A percentile compares a stretch with the other conserved stretches of the same genome.
These are phyloP conservation scores for Colistium nudipinnis DNA, from an alignment of 2,113 vertebrate species.

Conservation along the genomic window DNA sequence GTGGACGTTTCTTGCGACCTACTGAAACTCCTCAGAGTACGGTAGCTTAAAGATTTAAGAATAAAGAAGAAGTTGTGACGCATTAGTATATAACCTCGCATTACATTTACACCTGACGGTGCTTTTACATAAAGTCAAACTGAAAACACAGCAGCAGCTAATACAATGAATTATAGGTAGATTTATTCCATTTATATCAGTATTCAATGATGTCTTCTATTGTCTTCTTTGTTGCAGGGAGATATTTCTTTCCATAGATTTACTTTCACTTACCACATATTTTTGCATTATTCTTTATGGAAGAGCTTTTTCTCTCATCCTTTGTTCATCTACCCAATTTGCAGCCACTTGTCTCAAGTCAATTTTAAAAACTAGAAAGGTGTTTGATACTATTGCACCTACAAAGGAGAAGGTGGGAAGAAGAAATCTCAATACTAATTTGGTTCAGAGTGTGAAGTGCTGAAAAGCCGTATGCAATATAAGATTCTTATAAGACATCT, in stretches of 20 bases:
- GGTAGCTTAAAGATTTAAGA: neutral
- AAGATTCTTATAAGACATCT: too few relatives aligned
- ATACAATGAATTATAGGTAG: conserved; percentile 9
- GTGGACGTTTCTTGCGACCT: neutral
- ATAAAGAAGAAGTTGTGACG: conserved; percentile 2
- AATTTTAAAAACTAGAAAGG: neutral
- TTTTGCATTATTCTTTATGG: conserved; percentile 23
- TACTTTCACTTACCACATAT: conserved; percentile 18
- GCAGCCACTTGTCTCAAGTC: conserved; percentile 11
- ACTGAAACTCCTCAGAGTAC: neutral
- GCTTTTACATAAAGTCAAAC: neutral
- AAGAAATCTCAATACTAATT: neutral
- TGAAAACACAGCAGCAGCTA: conserved; percentile 32
- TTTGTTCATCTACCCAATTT: conserved; percentile 25
- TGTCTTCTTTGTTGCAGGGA: conserved; percentile 17
- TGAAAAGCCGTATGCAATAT: too few relatives aligned
- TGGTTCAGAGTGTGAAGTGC: too few relatives aligned
- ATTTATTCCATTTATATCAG: conserved; percentile 17
- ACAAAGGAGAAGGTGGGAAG: neutral
- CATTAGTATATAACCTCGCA: neutral
- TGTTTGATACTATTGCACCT: neutral
- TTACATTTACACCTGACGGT: conserved; percentile 4
- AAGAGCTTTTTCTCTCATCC: conserved; percentile 32
- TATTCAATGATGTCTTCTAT: too few relatives aligned
- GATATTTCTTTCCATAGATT: conserved; percentile 24